A percentile compares a stretch with the other conserved stretches of the same genome.
Evolutionary conservation across 2,888 invertebrate species (phyloP).

Genomic region (Disparrhopalites patrizii): DNA sequence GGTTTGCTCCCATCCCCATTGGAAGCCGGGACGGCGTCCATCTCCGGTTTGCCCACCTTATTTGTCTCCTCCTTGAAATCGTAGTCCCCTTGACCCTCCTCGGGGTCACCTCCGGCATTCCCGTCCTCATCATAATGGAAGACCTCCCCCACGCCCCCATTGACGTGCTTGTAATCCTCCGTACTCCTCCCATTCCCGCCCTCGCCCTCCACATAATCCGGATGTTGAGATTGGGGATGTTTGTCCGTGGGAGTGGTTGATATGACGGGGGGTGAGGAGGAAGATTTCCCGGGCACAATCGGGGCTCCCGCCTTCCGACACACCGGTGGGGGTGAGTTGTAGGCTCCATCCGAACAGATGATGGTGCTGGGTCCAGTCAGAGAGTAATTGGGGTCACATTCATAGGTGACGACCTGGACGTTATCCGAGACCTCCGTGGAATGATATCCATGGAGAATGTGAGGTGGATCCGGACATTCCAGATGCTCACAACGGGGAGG

Average conservation of each 20-base stretch:
- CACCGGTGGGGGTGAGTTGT: slow-evolving; percentile 70
- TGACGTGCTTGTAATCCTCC: background rate
- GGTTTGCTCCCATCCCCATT: background rate
- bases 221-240: background rate
- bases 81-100: slow-evolving; percentile 18
- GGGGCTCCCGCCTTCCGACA: slow-evolving; percentile 56
- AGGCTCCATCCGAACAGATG: slow-evolving; percentile 71
- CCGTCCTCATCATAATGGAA: slow-evolving; percentile 16
- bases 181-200: background rate
- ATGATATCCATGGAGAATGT: slow-evolving; percentile 59
- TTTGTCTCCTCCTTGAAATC: background rate
- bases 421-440: slow-evolving; percentile 44
- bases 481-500: slow-evolving; percentile 82
- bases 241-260: background rate
- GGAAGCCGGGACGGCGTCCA: background rate
- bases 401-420: slow-evolving; percentile 67
- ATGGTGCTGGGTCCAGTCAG: slow-evolving; percentile 65
- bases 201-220: no score
- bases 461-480: slow-evolving; percentile 66
- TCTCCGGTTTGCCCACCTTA: background rate
- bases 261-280: background rate
- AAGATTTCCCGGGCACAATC: background rate
- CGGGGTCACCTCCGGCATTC: slow-evolving; percentile 7
- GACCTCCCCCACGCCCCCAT: background rate
- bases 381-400: slow-evolving; percentile 66